Percentiles rank a stretch among this genome's conserved stretches.
Conservation (phyloP, 1,140 invertebrate species). For the Cotesia vestalis region DNA sequence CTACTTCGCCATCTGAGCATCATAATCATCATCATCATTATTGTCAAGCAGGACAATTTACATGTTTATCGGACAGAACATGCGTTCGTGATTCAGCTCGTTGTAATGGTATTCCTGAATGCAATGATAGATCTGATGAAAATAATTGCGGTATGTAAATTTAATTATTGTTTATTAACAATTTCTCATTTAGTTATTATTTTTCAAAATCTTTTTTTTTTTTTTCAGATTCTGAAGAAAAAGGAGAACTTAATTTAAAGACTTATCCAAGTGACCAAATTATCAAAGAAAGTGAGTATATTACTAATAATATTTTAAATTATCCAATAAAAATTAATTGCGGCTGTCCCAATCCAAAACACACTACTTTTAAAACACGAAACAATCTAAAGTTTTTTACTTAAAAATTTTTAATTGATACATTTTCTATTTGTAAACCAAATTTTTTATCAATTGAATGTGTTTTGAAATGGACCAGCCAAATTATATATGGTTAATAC, state of each 20-base stretch:
- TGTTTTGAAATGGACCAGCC: no score
- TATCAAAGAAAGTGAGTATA: constrained; percentile 81
- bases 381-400: no score
- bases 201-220: neutral
- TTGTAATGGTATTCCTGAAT: constrained; percentile 75
- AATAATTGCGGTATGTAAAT: constrained; percentile 71
- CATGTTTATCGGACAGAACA: constrained; percentile 64
- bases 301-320: neutral
- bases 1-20: constrained; percentile 29
- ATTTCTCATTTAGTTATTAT: constrained; percentile 22
- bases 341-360: no score
- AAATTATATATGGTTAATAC: no score
- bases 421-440: no score
- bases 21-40: constrained; percentile 45
- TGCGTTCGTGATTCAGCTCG: constrained; percentile 66
- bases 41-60: constrained; percentile 64
- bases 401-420: no score
- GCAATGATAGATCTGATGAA: constrained; percentile 82
- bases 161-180: neutral
- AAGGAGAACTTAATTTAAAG: constrained; percentile 69
- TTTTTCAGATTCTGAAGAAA: constrained; percentile 35
- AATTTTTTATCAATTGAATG: no score
- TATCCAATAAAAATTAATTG: no score
- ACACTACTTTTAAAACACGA: no score
- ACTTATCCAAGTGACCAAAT: constrained; percentile 80